These are phyloP conservation scores for Drosophila pectinifera DNA, from an alignment of 1,140 invertebrate species.

Conservation along the genomic window DNA sequence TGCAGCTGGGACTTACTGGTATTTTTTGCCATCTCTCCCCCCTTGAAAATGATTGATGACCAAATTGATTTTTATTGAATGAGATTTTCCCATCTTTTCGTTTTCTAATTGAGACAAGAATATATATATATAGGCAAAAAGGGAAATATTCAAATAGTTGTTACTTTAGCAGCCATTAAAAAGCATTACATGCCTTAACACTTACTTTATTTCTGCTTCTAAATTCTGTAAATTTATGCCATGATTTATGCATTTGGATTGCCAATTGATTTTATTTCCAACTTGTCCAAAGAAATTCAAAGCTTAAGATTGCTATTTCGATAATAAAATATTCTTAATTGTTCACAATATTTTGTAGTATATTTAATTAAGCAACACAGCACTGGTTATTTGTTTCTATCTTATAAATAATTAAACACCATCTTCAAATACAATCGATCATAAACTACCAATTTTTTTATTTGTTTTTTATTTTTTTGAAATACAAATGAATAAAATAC, in stretches of 20 bases:
- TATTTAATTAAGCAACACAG: no score
- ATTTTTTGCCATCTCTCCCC: no score
- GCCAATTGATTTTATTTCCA: background rate
- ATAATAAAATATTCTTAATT: background rate
- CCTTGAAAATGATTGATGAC: slow-evolving; percentile 50
- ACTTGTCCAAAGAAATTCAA: background rate
- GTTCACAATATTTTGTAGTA: no score
- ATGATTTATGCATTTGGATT: slow-evolving; percentile 9
- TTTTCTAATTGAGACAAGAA: slow-evolving; percentile 28
- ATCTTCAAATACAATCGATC: no score
- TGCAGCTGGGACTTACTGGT: slow-evolving; percentile 24
- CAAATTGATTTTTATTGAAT: slow-evolving; percentile 37
- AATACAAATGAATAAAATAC: background rate
- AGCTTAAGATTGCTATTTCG: background rate
- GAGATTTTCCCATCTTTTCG: slow-evolving; percentile 5
- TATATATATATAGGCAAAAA: background rate
- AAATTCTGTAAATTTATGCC: slow-evolving; percentile 26
- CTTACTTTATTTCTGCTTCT: slow-evolving; percentile 22
- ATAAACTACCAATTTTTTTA: background rate
- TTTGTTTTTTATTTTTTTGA: background rate
- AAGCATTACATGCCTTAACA: slow-evolving; percentile 48
- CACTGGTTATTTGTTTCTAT: background rate
- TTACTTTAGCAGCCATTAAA: slow-evolving; percentile 24
- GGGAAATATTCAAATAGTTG: slow-evolving; percentile 17
- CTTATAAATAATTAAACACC: background rate